Evolutionary conservation across 2,888 invertebrate species (phyloP).

Genomic region (Spatulosminthurus flaviceps): DNA sequence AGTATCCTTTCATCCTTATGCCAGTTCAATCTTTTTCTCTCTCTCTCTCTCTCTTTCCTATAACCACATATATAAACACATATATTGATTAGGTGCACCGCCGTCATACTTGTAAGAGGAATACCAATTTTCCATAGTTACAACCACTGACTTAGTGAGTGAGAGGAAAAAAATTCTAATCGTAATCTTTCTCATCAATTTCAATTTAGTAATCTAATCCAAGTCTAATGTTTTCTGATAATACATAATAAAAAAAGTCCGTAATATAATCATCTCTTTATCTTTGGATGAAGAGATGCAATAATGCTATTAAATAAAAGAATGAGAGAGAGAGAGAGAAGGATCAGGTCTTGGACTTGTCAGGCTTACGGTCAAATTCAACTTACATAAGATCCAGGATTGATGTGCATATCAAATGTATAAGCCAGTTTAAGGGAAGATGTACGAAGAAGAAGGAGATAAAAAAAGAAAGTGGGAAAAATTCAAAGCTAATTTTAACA

Average conservation of each 20-base stretch:
- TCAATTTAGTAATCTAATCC: slow-evolving; percentile 43
- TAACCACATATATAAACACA: too few species aligned
- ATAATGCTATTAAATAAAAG: neutral
- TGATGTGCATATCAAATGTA: too few species aligned
- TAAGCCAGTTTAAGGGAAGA: too few species aligned
- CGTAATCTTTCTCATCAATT: slow-evolving; percentile 47
- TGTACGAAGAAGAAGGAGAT: too few species aligned
- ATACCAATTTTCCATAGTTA: slow-evolving; percentile 1
- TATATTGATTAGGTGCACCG: too few species aligned
- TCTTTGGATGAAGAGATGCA: neutral
- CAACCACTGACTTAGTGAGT: neutral
- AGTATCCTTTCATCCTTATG: slow-evolving; percentile 35
- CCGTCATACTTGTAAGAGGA: neutral
- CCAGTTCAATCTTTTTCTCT: neutral
- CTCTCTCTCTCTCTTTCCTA: neutral
- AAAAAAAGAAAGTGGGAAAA: too few species aligned
- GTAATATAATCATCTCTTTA: slow-evolving; percentile 2
- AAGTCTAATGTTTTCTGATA: slow-evolving; percentile 15
- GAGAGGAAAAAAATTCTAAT: slow-evolving; percentile 26
- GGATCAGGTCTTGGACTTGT: neutral
- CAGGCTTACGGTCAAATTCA: neutral
- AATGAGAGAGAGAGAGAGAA: neutral
- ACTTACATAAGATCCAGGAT: too few species aligned
- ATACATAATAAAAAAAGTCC: neutral
- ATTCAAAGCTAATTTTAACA: too few species aligned